Evolutionary conservation across 2,113 vertebrate species (phyloP).

Genomic region (Hemiprocne comata): DNA sequence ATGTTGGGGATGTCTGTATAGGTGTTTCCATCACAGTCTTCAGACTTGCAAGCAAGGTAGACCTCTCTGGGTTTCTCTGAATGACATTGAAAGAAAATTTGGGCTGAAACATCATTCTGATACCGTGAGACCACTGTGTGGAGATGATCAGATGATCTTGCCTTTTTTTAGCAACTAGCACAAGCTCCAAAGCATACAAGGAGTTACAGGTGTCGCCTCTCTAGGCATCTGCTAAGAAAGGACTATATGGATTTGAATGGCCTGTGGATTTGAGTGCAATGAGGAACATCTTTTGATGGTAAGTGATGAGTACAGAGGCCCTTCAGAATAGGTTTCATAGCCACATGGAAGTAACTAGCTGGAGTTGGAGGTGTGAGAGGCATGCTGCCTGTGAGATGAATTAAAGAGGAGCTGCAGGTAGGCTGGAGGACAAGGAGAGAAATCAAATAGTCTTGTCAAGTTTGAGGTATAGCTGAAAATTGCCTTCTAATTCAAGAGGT

Average conservation of each 20-base stretch:
- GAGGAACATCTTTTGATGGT: background rate
- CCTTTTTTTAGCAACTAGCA: background rate
- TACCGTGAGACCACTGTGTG: background rate
- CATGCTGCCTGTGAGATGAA: background rate
- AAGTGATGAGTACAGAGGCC: background rate
- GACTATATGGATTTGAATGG: background rate
- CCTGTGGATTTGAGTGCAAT: fast-evolving
- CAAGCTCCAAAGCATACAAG: background rate
- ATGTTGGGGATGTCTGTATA: fast-evolving
- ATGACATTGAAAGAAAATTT: background rate
- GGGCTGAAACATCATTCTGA: background rate
- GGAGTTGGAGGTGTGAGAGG: background rate
- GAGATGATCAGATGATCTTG: background rate
- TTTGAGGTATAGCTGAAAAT: background rate
- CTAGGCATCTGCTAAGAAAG: background rate
- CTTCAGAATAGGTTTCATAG: background rate
- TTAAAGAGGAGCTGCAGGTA: background rate
- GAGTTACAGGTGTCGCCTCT: background rate
- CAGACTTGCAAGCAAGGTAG: too few relatives aligned
- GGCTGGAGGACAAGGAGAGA: background rate
- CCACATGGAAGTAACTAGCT: background rate
- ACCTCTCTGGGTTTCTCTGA: background rate
- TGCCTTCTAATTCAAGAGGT: background rate
- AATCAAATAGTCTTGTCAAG: background rate
- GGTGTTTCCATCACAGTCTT: too few relatives aligned